Evolutionary conservation across 2,888 invertebrate species (phyloP), one percentile per base, ranked within the genome.

Genomic region (Lamproptera curius): DNA sequence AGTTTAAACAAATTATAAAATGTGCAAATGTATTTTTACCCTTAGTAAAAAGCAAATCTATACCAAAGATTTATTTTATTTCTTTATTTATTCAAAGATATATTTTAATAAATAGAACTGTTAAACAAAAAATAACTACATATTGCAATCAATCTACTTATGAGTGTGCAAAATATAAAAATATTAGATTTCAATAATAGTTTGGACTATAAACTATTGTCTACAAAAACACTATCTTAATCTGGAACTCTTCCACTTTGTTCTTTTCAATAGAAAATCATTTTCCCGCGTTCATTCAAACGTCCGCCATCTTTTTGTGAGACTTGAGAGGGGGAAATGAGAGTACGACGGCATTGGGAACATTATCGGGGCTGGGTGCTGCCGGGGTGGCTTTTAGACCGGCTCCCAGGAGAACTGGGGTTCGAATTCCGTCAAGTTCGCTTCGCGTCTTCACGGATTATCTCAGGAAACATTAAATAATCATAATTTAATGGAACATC

Each of bases 291-390:
- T n/a, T n/a, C 46, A 42, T 45, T 37, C 51, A 42, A 47, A 47
- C 40, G 41, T 50, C 53, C 46, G 44, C 46, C 52, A 50, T 56
- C 46, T 52, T 53, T 50, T 54, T 52, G 45, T 46, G 51, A 46
- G 41, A 55, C 51, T 55, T 52, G 51, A 57, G 58, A 57, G 50
- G 53, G 48, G 57, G 58, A 67, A 70, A 69, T 65, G 68, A 70
- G 72, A 65, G 59, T 59, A 54, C 59, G 57, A 57, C 59, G 59
- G 65, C 57, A 59, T 65, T 58, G 56, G 56, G 59, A 65, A 64
- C 67, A 73, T 72, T 70, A 71, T 70, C 62, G 65, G 62, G 62
- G 65, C 61, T 63, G 62, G 69, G 65, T 63, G 46, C 63, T 62
- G 65, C 64, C 64, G 61, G 58, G 58, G 58, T 58, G 63, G 65